These are phyloP conservation scores for Limanda limanda DNA, from an alignment of 2,113 vertebrate genomes.

Conservation along the genomic window DNA sequence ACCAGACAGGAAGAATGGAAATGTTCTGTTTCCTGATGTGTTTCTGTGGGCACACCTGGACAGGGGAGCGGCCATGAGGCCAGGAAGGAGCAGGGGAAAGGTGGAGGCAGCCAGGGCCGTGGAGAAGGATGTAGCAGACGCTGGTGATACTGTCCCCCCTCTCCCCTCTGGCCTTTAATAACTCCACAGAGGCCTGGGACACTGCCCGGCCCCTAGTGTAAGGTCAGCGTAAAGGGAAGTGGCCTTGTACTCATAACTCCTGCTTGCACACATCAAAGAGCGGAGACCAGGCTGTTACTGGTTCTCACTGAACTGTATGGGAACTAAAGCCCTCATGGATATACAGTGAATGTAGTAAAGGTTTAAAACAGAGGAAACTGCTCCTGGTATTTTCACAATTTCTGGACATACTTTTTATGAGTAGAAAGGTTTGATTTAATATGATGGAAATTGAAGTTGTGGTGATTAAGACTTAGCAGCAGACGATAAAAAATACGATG, in stretches of 20 bases:
- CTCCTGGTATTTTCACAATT: background rate
- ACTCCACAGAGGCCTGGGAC: constrained; percentile 69
- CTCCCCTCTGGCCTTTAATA: constrained; percentile 74
- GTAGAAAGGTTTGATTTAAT: background rate
- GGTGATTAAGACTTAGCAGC: background rate
- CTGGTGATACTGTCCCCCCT: constrained; percentile 57
- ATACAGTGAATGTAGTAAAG: constrained; percentile 2
- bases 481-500: background rate
- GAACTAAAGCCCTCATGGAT: constrained; percentile 47
- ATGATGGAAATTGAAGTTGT: background rate
- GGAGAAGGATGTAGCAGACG: constrained; percentile 69
- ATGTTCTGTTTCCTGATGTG: constrained; percentile 75
- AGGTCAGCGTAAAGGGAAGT: constrained; percentile 74
- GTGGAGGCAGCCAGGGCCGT: constrained; percentile 54
- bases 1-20: constrained; percentile 72
- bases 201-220: constrained; percentile 60
- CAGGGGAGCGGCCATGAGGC: constrained; percentile 63
- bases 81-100: constrained; percentile 75
- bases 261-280: constrained; percentile 73
- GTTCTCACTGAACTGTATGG: constrained; percentile 59
- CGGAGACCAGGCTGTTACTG: constrained; percentile 32
- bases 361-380: background rate
- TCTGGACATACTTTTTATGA: background rate
- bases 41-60: constrained; percentile 74
- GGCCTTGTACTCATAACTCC: constrained; percentile 74